These are phyloP conservation scores for Drosophila bifasciata DNA, from an alignment of 1,140 invertebrate species.

Conservation along the genomic window DNA sequence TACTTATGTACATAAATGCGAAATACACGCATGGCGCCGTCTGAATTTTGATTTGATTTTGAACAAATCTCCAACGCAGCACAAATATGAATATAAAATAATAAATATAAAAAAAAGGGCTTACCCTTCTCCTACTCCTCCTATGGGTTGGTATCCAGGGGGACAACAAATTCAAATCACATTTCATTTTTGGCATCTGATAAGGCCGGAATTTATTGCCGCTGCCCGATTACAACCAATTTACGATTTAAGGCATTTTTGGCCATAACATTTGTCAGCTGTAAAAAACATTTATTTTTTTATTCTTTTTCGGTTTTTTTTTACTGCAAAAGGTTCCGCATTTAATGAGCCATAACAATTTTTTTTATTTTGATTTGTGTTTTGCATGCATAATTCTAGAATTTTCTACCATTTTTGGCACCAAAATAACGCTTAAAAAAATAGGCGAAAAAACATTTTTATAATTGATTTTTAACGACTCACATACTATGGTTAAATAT, in stretches of 20 bases:
- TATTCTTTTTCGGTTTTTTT: conserved; percentile 16
- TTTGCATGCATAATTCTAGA: conserved; percentile 20
- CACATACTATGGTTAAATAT: conserved; percentile 59
- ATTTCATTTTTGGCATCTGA: conserved; percentile 74
- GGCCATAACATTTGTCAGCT: conserved; percentile 65
- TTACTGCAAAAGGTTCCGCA: conserved; percentile 53
- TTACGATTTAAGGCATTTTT: conserved; percentile 72
- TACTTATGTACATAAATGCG: conserved; percentile 35
- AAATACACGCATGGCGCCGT: conserved; percentile 57
- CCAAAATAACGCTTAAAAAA: conserved; percentile 34
- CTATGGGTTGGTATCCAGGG: too few species aligned
- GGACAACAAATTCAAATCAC: conserved; percentile 61
- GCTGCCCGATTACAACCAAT: conserved; percentile 69
- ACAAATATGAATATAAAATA: conserved; percentile 76
- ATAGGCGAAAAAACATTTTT: conserved; percentile 37
- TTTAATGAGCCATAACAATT: conserved; percentile 71
- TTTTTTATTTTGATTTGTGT: conserved; percentile 9
- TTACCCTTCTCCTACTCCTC: conserved; percentile 5
- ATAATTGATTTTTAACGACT: conserved; percentile 56
- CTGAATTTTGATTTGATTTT: conserved; percentile 74
- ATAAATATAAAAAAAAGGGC: conserved; percentile 52
- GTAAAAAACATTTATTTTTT: conserved; percentile 22
- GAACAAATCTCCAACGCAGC: conserved; percentile 27
- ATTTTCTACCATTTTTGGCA: conserved; percentile 41
- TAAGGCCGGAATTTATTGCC: conserved; percentile 65